Conservation (phyloP, 2,113 vertebrate genomes). For the Anser brachyrhynchus region DNA sequence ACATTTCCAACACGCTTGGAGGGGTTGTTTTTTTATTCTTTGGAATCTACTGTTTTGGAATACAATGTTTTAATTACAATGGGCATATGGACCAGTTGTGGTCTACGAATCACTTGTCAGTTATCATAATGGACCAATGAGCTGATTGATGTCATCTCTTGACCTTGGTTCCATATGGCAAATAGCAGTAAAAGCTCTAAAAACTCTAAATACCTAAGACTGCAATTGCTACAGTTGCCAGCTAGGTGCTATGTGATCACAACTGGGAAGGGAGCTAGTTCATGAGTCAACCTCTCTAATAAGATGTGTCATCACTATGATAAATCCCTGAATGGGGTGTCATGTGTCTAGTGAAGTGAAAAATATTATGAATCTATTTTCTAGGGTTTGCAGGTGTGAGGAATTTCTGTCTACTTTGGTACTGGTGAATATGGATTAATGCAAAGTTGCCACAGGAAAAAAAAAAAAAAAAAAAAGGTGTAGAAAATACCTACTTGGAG, state of each 20-base stretch:
- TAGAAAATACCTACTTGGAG: neutral
- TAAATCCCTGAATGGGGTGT: neutral
- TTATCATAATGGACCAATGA: neutral
- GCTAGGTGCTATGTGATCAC: neutral
- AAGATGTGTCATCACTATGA: neutral
- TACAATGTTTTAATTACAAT: neutral
- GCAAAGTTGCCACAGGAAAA: neutral
- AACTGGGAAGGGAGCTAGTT: neutral
- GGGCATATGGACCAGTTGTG: neutral
- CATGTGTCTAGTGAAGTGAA: conserved; percentile 7
- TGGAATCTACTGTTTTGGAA: neutral
- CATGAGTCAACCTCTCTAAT: neutral
- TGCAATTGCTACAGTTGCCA: neutral
- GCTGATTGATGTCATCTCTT: neutral
- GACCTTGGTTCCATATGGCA: neutral
- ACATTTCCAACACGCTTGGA: neutral
- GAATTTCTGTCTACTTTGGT: neutral
- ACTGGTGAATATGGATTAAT: neutral
- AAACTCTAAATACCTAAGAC: neutral
- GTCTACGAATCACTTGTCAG: neutral
- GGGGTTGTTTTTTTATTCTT: neutral
- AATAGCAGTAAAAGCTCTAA: neutral
- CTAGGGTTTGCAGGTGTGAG: neutral
- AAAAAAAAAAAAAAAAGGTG: neutral
- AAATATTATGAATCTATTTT: conserved; percentile 28